Base-by-base conservation (phyloP, 2,797 vertebrate species). In the Semaprochilodus insignis region DNA sequence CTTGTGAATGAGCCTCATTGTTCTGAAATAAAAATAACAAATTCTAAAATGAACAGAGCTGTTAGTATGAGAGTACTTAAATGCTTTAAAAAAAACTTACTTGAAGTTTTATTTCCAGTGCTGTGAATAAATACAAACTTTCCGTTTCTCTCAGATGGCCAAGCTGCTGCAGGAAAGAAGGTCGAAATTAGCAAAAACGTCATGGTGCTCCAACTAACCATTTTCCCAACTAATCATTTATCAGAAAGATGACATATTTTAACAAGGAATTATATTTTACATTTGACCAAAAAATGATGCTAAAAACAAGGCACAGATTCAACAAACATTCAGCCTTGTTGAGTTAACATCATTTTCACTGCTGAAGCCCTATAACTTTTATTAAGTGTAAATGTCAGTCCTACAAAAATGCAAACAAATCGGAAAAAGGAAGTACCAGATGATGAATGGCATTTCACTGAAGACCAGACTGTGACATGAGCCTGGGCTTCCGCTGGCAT, bases 301-400 rank as follows among this genome's bases (percentile, higher is more conserved):
- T 77, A 91, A 77, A 85, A 92, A 88, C 90, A 67, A 65, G 87
- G 77, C 63, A 81, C 84, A 71, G 48, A 70, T 17, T 23, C 66
- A 67, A 60, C 4, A 87, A 88, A 73, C 16, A 34, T 75, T 77
- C 70, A 81, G 60, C 74, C 83, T 75, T 70, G 89, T 89, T 92
- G 87, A 89, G 48, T 25, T 88, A 81, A 91, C 90, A 91, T 79
- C 88, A 89, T 85, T 25, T 79, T 78, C 81, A 62, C 80, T 10
- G 10, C 8, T 83, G 71, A 76, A 71, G 25, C 27, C 23, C 6
- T 74, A 51, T 74, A 6, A 44, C 54, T 74, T 69, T 6, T 21
- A 21, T 54, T 19, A 74, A 77, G 2, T 11, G 6, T 69, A 27
- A 17, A 80, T 21, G 44, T 69, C 6, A 77, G 31, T 54, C 31